A percentile compares a stretch with the other conserved stretches of the same genome.
These are phyloP conservation scores for Caradrina kadenii DNA, from an alignment of 2,888 invertebrate species.

Conservation along the genomic window DNA sequence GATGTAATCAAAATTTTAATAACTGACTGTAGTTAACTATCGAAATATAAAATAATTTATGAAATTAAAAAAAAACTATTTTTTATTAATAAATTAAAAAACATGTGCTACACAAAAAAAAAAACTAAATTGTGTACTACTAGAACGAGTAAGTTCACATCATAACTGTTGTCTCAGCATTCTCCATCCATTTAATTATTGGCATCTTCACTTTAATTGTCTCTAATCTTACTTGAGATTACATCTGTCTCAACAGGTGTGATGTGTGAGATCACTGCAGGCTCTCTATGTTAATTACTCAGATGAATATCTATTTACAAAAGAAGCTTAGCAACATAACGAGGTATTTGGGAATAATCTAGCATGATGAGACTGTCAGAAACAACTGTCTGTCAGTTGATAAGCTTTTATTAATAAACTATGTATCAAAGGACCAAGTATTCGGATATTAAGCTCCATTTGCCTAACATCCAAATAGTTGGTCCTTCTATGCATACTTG, in stretches of 20 bases:
- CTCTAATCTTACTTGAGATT: background rate
- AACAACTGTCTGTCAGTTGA: background rate
- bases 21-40: too few species aligned
- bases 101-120: too few species aligned
- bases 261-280: background rate
- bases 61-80: too few species aligned
- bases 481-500: too few species aligned
- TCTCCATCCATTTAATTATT: background rate
- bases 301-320: background rate
- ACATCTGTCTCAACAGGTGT: background rate
- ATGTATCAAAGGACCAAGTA: background rate
- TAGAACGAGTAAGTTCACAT: too few species aligned
- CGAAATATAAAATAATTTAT: too few species aligned
- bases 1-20: too few species aligned
- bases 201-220: background rate
- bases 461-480: background rate
- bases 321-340: background rate
- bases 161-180: too few species aligned
- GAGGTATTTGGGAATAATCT: conserved; percentile 3
- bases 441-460: background rate
- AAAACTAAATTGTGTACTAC: too few species aligned
- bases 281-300: conserved; percentile 1
- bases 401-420: background rate
- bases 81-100: too few species aligned
- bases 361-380: background rate